Evolutionary conservation across 1,140 invertebrate genomes (phyloP).

Genomic region (Bombyx mandarina): DNA sequence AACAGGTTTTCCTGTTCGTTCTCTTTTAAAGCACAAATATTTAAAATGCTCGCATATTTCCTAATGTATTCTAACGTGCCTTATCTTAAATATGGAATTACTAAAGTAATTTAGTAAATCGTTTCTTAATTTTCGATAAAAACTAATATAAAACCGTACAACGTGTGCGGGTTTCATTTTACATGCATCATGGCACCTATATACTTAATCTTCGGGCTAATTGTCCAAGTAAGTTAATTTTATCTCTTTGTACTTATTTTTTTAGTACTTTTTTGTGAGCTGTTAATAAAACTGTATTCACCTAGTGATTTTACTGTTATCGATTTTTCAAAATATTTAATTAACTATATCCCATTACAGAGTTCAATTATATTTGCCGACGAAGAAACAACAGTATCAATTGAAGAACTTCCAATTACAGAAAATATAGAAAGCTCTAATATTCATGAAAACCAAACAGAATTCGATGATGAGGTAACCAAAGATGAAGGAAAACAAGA

Average conservation of each 20-base stretch:
- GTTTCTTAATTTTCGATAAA: conserved; percentile 34
- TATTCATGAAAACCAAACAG: neutral
- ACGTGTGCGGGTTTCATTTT: conserved; percentile 18
- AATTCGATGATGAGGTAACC: conserved; percentile 14
- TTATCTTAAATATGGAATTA: conserved; percentile 21
- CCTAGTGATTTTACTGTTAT: neutral
- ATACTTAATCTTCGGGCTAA: conserved; percentile 36
- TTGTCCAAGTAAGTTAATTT: conserved; percentile 37
- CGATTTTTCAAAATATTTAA: conserved; percentile 1
- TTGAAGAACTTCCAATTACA: conserved; percentile 9
- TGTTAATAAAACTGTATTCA: neutral
- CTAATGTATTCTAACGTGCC: conserved; percentile 14
- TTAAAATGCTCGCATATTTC: conserved; percentile 6
- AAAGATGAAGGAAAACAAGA: conserved; percentile 30
- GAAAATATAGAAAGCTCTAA: conserved; percentile 13
- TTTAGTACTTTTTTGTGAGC: neutral
- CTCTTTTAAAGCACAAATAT: neutral
- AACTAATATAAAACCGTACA: conserved; percentile 37
- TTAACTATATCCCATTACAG: conserved; percentile 20
- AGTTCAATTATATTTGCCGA: conserved; percentile 15
- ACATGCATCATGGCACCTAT: conserved; percentile 36
- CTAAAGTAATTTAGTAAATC: conserved; percentile 15
- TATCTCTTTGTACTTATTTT: neutral
- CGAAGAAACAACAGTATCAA: conserved; percentile 10
- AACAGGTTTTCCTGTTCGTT: neutral